Conservation (phyloP, 2,797 vertebrate species). For the Macropodus opercularis region DNA sequence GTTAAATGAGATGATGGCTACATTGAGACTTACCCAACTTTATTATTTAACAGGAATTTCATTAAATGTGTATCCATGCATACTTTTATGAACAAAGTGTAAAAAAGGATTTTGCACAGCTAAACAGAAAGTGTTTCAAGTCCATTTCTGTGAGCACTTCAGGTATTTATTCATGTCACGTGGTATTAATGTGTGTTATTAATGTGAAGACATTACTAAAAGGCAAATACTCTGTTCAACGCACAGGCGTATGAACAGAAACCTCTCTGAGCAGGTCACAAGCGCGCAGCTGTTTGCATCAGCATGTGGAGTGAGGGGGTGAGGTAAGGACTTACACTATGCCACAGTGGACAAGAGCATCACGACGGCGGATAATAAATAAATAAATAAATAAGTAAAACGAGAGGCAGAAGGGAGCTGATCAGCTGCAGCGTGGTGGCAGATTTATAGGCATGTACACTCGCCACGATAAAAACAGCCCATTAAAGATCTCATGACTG, state of each 20-base stretch:
- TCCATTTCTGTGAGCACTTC: no score
- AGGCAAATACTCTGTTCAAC: neutral
- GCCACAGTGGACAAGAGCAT: constrained; percentile 14
- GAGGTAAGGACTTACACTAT: constrained; percentile 7
- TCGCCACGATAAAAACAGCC: neutral
- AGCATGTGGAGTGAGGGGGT: constrained; percentile 22
- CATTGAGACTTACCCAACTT: neutral
- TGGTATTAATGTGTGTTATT: no score
- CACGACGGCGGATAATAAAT: neutral
- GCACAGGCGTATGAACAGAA: neutral
- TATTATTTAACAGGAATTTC: no score
- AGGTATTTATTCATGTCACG: no score
- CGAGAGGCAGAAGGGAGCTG: neutral
- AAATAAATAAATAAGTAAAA: constrained; percentile 4
- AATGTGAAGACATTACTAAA: no score
- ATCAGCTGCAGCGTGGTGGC: neutral
- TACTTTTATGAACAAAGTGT: no score
- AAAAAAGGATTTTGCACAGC: no score
- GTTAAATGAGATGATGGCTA: constrained; percentile 13
- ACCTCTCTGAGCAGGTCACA: constrained; percentile 13
- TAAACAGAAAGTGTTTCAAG: no score
- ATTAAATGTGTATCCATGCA: no score
- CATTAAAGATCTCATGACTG: constrained; percentile 9
- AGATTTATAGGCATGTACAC: neutral
- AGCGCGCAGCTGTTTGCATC: constrained; percentile 18